Evolutionary conservation across 2,888 invertebrate species (phyloP), one percentile per base, ranked within the genome.

Genomic region (Aplocera efformata): DNA sequence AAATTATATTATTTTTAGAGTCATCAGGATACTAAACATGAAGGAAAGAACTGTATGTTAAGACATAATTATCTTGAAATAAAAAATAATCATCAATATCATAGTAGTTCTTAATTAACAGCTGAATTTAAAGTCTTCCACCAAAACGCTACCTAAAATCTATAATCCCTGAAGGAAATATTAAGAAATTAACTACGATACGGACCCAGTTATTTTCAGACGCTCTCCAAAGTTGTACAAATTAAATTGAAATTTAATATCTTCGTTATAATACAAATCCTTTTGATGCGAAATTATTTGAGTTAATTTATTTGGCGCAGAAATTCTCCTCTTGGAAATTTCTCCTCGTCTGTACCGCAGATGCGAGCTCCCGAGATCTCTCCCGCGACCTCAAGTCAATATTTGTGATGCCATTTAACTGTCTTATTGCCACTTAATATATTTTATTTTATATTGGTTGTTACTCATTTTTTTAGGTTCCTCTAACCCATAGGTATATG

Each of bases 361-460:
- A 30, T 24, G 21, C 21, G 32, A 36, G 33, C 27, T 31, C 53
- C 58, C 53, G 50, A 53, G 60, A 71, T 66, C 65, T 35, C 68
- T 64, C 56, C 49, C 54, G 53, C 58, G 64, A 67, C 67, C 70
- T 66, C 75, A 65, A 79, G 76, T 81, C 80, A 80, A 80, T 83
- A 82, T 83, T 83, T 81, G 79, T 72, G 74, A 74, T 72, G 75
- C 75, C 72, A 76, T 78, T 78, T 79, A 73, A 68, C 68, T 71
- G 73, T 73, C 70, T 67, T 58, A 56, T 58, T 60, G 53, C 62
- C 60, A 60, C 67, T 66, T 60, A 55, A 58, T 51, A 63, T 69
- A 69, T 70, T 77, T 71, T 65, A 69, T 70, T 77, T 72, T 65
- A 72, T n/a, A n/a, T 75, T 67, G 64, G 60, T 57, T 53, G 57